Evolutionary conservation across 2,797 vertebrate species (phyloP), one percentile per base, ranked within the genome.

Genomic region (Acanthis flammea): DNA sequence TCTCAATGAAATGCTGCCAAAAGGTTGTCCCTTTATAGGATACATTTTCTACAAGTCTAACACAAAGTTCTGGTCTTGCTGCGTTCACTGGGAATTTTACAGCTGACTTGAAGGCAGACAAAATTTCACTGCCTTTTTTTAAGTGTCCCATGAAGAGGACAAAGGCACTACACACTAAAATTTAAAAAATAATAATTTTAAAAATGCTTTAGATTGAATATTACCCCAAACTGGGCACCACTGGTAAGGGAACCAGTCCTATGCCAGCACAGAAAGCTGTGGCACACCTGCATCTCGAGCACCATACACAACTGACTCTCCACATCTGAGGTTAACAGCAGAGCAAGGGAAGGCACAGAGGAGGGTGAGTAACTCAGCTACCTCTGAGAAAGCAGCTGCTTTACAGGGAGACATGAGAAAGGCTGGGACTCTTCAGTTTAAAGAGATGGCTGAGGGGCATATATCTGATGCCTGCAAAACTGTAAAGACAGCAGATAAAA

Each of bases 401-500:
- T 86, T 67, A 66, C 11, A 53, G 42, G 25, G 14, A 80, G 53
- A 71, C 7, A 24, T 0, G 1, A 74, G 53, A 57, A 83, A 86
- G n/a, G 15, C 30, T 53, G 33, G 4, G 58, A 37, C 9, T 74
- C 28, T 50, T 14, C 24, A 45, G 15, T 50, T 58, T 41, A 51
- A 87, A 39, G 35, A 76, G 12, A 28, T 2, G 22, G 30, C 7
- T 44, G 35, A 19, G 28, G 3, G 12, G 2, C 22, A 18, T 44
- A 35, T 3, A 24, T 50, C 24, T 71, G 37, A 76, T 41, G 21
- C n/a, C 45, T 63, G 72, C n/a, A 45, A 74, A 82, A 83, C 22
- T 61, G 27, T 6, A 2, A 86, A 83, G 39, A 27, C 30, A 86
- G 37, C 0, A 1, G 16, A 48, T n/a, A 11, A 1, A 1, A 51